A percentile compares a stretch with the other conserved stretches of the same genome.
These are phyloP conservation scores for Rattus norvegicus DNA, from an alignment of 2,113 vertebrate species.

Conservation along the genomic window DNA sequence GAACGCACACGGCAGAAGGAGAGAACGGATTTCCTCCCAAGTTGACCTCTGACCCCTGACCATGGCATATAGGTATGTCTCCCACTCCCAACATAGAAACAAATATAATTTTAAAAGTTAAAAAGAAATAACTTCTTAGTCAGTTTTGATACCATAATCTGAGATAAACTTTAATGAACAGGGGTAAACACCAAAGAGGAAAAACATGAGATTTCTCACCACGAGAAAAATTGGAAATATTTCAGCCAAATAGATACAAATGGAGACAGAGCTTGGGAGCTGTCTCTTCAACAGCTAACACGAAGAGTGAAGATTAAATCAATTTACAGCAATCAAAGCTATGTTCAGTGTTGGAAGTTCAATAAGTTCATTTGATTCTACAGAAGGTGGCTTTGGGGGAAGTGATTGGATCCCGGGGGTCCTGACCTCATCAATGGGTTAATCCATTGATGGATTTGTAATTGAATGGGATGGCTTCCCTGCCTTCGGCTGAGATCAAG, in stretches of 20 bases:
- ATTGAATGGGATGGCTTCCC: background rate
- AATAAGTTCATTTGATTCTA: background rate
- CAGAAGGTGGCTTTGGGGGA: background rate
- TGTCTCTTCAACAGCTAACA: constrained; percentile 30
- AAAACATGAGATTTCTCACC: background rate
- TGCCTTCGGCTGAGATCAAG: background rate
- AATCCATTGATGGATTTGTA: background rate
- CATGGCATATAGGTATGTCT: no score
- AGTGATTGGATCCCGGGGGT: background rate
- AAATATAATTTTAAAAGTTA: background rate
- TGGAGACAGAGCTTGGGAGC: background rate
- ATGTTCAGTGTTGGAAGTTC: background rate
- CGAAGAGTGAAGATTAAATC: constrained; percentile 43
- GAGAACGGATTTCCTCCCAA: background rate
- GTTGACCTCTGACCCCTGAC: background rate
- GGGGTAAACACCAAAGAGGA: background rate
- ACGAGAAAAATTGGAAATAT: background rate
- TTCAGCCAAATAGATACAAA: background rate
- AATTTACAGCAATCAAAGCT: constrained; percentile 34
- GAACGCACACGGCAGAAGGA: background rate
- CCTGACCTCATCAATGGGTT: background rate
- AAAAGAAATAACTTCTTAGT: background rate
- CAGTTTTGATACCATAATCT: background rate
- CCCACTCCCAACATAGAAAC: background rate
- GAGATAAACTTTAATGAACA: background rate